Evolutionary conservation across 1,140 invertebrate species (phyloP).

Genomic region (Aplysia californica): DNA sequence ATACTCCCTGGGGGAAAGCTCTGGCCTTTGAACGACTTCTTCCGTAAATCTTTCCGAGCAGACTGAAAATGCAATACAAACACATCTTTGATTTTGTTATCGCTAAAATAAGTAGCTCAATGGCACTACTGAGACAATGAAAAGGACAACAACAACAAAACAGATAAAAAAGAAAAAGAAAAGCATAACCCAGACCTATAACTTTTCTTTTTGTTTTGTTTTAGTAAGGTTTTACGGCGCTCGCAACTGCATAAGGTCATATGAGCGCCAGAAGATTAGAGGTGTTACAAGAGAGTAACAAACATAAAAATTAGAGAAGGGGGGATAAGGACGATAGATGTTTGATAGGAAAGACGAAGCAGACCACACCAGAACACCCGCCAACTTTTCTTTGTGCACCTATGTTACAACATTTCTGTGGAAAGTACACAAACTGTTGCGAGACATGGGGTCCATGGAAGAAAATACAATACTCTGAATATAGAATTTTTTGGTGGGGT

Average conservation of each 20-base stretch:
- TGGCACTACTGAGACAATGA: not conserved
- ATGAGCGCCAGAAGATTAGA: no score
- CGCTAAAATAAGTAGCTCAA: not conserved
- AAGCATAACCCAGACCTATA: not conserved
- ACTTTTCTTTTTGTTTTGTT: constrained; percentile 8
- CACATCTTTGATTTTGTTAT: no score
- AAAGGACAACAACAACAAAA: not conserved
- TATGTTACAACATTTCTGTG: no score
- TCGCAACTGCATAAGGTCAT: no score
- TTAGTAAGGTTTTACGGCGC: not conserved
- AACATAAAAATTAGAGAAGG: not conserved
- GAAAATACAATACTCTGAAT: no score
- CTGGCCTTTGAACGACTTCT: constrained; percentile 43
- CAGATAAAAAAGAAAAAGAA: not conserved
- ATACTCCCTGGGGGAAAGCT: constrained; percentile 56
- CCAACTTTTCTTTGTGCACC: no score
- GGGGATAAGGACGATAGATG: not conserved
- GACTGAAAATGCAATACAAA: constrained; percentile 32
- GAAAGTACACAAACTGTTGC: no score
- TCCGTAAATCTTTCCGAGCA: constrained; percentile 42
- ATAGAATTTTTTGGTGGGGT: no score
- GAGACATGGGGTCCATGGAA: no score
- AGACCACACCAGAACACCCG: no score
- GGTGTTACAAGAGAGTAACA: no score
- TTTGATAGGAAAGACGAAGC: not conserved